Evolutionary conservation across 2,888 invertebrate genomes (phyloP).

Genomic region (Hirudinaria manillensis): DNA sequence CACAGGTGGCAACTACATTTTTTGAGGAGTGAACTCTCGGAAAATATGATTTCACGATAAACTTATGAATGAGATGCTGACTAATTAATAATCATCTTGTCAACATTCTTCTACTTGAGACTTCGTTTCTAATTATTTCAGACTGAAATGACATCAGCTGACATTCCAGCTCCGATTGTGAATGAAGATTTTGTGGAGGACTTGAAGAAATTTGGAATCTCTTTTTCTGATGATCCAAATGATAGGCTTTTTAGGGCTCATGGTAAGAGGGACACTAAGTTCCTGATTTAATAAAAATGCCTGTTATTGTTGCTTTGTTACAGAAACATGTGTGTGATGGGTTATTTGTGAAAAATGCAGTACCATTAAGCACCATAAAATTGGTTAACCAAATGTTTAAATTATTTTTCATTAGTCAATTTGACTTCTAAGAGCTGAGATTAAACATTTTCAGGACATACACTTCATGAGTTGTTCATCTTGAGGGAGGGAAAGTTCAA

Average conservation of each 20-base stretch:
- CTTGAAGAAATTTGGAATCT: conserved; percentile 59
- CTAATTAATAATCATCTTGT: background rate
- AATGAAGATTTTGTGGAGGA: conserved; percentile 61
- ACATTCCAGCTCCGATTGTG: conserved; percentile 66
- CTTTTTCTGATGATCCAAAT: conserved; percentile 68
- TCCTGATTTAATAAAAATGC: no score
- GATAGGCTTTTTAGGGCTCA: conserved; percentile 82
- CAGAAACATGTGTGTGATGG: background rate
- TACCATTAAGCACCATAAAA: background rate
- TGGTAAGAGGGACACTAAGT: conserved; percentile 57
- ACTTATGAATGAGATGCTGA: background rate
- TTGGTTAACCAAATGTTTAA: no score
- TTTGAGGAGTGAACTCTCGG: no score
- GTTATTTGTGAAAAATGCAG: background rate
- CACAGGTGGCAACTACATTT: conserved; percentile 51
- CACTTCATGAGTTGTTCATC: conserved; percentile 77
- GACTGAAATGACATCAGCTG: conserved; percentile 56
- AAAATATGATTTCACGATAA: no score
- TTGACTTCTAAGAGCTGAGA: background rate
- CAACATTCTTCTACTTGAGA: background rate
- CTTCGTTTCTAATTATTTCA: conserved; percentile 36
- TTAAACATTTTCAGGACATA: conserved; percentile 62
- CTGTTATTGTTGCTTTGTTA: background rate
- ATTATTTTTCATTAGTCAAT: background rate
- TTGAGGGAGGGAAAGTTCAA: conserved; percentile 68